Evolutionary conservation across 1,140 invertebrate genomes (phyloP), one percentile per base, ranked within the genome.

Genomic region (Drosophila pandora): DNA sequence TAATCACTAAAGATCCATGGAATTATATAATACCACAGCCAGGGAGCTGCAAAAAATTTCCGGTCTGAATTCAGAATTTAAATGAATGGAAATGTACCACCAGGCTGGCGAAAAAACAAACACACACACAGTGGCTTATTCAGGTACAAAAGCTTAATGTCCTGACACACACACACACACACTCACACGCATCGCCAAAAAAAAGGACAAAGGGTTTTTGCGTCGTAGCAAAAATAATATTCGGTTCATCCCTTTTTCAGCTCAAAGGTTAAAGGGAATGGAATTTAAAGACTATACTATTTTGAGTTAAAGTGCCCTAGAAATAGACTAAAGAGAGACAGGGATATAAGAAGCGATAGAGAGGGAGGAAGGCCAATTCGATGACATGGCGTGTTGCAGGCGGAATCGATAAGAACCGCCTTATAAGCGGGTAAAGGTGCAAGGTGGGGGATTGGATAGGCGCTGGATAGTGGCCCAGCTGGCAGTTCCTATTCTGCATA

Each of bases 41-140:
- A 3, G 34, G 34, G 34, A 37, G 25, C 53, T 23, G 10, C 6
- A n/a, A 25, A 48, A 48, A 25, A 47, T 60, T 55, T 64, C 69
- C 74, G 68, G 56, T 54, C 48, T 21, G 53, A 63, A 88, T 87
- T 76, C 72, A 76, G 53, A 63, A 88, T 87, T 76, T 76, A 76
- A 82, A 82, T 87, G 78, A 87, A 79, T 85, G 82, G 83, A 85
- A 85, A 85, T 75, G 12, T 87, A 85, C 82, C 71, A 25, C 25
- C 25, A 10, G 39, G 23, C 13, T 22, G n/a, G n/a, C 25, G 48
- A 52, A 71, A 76, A 57, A 61, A 28, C 37, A 61, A 43, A 50
- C 59, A 57, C 53, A 49, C 53, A 39, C 12, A 32, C 30, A 59
- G 13, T 39, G 47, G 49, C 32, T 54, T 57, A 43, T 52, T 63